Base-by-base conservation (phyloP, 2,888 invertebrate species). In the Drosophila meridiana region DNA sequence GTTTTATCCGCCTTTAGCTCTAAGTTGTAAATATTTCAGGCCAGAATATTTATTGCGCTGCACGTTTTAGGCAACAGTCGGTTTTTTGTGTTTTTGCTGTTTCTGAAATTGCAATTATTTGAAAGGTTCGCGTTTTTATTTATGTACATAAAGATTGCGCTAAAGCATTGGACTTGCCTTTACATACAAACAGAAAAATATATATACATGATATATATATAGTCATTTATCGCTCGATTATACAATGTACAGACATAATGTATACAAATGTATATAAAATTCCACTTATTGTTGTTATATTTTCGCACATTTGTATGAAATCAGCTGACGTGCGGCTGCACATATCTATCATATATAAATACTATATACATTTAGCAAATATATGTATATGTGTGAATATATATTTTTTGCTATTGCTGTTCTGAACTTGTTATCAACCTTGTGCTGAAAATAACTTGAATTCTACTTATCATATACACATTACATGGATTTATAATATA, bases 401-500 rank as follows among this genome's bases (percentile, higher is more conserved):
- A 14, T n/a, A 40, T 47, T 7, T 47, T 47, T 55, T 48, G 40
- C 73, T 59, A 36, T 63, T 84, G 87, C 67, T 82, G 79, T 79
- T 84, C 65, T 83, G 89, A 89, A 83, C 89, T 84, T 76, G 83
- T 84, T 84, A 84, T 84, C 83, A 89, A 72, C 76, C 76, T 78
- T 78, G 69, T 48, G 69, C 57, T 65, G 65, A 53, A 80, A 85
- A 83, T 80, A 77, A 70, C 68, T 71, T 53, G 74, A 71, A 79
- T 73, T 64, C 69, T 69, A 64, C 66, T 65, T 50, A 53, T 53
- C 59, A 66, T 38, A 70, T 14, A 13, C 36, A n/a, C 43, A 65
- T 60, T 63, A 63, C 64, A 66, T 56, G 42, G n/a, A 56, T 56
- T 56, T n/a, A 32, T 28, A 52, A 34, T 53, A 47, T 43, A 43